Conservation (phyloP, 1,140 invertebrate genomes). For the Nephila pilipes region DNA sequence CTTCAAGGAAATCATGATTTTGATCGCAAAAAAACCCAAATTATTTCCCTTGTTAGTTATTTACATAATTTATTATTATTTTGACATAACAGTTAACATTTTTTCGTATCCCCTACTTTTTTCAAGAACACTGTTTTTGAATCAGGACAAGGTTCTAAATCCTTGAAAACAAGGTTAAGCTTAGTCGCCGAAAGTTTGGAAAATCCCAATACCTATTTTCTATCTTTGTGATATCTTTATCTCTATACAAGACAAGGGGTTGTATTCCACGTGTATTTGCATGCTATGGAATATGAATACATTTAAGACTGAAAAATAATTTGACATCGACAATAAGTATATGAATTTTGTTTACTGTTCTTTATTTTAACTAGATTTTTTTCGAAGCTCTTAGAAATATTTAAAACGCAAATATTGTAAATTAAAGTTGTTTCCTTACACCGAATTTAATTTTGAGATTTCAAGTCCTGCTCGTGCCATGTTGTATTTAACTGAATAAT, state of each 20-base stretch:
- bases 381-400: no score
- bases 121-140: neutral
- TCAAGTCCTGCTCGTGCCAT: no score
- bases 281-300: neutral
- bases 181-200: conserved; percentile 22
- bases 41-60: conserved; percentile 10
- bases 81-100: conserved; percentile 25
- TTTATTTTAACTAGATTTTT: no score
- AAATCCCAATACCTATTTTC: conserved; percentile 31
- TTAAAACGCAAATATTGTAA: no score
- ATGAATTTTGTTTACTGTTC: no score
- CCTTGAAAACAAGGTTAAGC: conserved; percentile 26
- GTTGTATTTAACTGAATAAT: no score
- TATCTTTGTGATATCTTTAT: conserved; percentile 11
- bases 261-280: neutral
- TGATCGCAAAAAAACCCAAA: conserved; percentile 31
- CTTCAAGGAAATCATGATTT: conserved; percentile 20
- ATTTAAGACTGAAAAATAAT: neutral
- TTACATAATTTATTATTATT: conserved; percentile 30
- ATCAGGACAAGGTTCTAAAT: conserved; percentile 29
- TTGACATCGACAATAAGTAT: no score
- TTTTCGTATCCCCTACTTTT: conserved; percentile 7
- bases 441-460: no score
- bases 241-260: neutral
- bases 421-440: no score